phyloP scores from a whole-genome alignment of 2,888 invertebrate species.

The Ormyrus thymus region DNA sequence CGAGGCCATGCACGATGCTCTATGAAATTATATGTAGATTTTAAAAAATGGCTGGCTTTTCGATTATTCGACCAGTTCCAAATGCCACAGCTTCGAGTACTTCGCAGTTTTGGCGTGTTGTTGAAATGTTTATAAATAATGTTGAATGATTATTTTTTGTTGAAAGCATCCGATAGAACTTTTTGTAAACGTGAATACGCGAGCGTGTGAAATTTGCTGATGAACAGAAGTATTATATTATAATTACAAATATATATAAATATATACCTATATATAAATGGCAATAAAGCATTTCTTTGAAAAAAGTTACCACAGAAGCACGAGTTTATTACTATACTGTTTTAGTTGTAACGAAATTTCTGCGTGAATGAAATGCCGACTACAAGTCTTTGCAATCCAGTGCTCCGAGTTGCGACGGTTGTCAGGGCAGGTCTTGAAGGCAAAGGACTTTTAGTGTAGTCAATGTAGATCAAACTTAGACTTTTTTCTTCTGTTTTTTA shows the following conservation, averaged over 20 bases:
- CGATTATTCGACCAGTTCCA: slow-evolving; percentile 18
- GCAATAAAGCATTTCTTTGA: slow-evolving; percentile 68
- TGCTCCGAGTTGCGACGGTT: slow-evolving; percentile 57
- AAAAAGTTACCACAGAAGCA: slow-evolving; percentile 50
- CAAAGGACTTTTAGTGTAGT: slow-evolving; percentile 37
- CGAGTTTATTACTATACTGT: slow-evolving; percentile 40
- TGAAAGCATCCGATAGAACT: not conserved
- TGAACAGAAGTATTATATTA: slow-evolving; percentile 54
- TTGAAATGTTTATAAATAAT: slow-evolving; percentile 32
- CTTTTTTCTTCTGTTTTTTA: slow-evolving; percentile 6
- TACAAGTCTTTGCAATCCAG: slow-evolving; percentile 24
- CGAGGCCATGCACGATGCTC: slow-evolving; percentile 10
- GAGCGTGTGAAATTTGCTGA: slow-evolving; percentile 21
- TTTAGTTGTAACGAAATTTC: slow-evolving; percentile 5
- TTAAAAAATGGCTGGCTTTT: slow-evolving; percentile 23
- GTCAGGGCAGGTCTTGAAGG: slow-evolving; percentile 66
- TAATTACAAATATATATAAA: slow-evolving; percentile 55
- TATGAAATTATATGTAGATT: slow-evolving; percentile 15
- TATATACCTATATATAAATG: slow-evolving; percentile 57
- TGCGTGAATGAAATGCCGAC: slow-evolving; percentile 9
- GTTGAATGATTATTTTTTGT: slow-evolving; percentile 35
- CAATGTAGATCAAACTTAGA: slow-evolving; percentile 14
- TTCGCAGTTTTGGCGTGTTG: slow-evolving; percentile 15
- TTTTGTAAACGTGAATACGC: slow-evolving; percentile 34
- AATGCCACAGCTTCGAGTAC: slow-evolving; percentile 5